Evolutionary conservation across 2,888 invertebrate species (phyloP).

Genomic region (Euproctis similis): DNA sequence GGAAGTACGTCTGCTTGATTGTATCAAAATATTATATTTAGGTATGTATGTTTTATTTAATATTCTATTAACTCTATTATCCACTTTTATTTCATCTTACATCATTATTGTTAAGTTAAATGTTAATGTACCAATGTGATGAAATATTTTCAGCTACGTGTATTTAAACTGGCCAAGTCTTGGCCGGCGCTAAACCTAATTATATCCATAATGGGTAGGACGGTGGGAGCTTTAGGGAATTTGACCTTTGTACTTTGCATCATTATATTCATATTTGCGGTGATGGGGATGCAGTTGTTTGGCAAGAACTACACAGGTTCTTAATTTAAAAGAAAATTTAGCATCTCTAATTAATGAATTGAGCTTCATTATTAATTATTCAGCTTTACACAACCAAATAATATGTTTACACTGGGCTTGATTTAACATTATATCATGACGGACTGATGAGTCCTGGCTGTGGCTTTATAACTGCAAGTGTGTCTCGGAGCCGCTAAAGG

Average conservation of each 20-base stretch:
- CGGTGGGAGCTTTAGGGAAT: conserved; percentile 96
- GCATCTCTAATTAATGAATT: conserved; percentile 65
- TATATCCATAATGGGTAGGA: conserved; percentile 96
- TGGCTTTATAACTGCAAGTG: conserved; percentile 68
- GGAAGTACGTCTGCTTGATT: conserved; percentile 16
- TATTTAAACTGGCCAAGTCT: conserved; percentile 97
- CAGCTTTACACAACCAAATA: conserved; percentile 73
- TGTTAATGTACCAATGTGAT: conserved; percentile 52
- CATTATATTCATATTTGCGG: conserved; percentile 97
- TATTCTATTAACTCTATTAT: conserved; percentile 6
- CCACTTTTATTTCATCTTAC: conserved; percentile 9
- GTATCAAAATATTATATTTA: conserved; percentile 3
- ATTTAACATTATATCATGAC: conserved; percentile 65
- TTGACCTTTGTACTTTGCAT: conserved; percentile 96
- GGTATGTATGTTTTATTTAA: conserved; percentile 1
- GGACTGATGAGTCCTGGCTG: conserved; percentile 56
- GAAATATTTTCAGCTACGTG: conserved; percentile 86
- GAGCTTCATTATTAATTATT: conserved; percentile 67
- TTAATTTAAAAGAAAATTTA: conserved; percentile 66
- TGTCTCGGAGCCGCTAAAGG: conserved; percentile 42
- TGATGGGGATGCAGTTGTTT: conserved; percentile 98
- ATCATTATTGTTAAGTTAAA: conserved; percentile 15
- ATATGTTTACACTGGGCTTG: conserved; percentile 70
- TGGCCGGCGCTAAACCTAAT: conserved; percentile 97
- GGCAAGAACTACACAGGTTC: conserved; percentile 90